Conservation (phyloP, 2,113 vertebrate genomes). For the Bothrops jararaca region DNA sequence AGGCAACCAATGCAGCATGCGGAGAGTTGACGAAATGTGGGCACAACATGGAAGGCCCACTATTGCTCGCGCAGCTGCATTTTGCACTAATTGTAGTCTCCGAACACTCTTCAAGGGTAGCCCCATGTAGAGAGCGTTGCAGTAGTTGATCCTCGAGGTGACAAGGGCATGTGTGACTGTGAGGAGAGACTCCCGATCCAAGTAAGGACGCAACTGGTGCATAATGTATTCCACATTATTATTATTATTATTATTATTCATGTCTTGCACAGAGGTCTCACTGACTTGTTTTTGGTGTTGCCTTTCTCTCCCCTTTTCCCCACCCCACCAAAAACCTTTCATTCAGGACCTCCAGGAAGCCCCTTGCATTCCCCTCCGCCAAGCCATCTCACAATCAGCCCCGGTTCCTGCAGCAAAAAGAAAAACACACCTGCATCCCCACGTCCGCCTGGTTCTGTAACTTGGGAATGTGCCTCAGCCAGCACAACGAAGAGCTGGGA, state of each 20-base stretch:
- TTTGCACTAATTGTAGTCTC: too few species aligned
- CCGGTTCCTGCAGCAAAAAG: neutral
- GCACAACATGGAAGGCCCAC: too few species aligned
- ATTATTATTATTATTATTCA: neutral
- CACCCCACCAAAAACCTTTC: neutral
- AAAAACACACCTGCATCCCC: neutral
- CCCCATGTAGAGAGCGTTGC: too few species aligned
- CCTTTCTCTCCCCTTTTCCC: neutral
- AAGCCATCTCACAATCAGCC: neutral
- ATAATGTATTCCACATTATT: too few species aligned
- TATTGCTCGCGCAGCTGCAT: too few species aligned
- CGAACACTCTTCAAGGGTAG: too few species aligned
- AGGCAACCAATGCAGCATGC: too few species aligned
- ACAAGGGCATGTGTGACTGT: too few species aligned
- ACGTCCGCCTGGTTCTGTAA: neutral
- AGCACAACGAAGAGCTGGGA: neutral
- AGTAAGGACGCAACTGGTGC: too few species aligned
- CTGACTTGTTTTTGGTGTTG: neutral
- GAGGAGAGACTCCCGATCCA: too few species aligned
- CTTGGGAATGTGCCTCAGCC: neutral
- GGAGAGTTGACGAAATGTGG: too few species aligned
- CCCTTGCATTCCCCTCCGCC: neutral
- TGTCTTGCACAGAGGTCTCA: neutral
- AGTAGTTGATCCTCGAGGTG: too few species aligned
- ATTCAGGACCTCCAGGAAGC: neutral